phyloP scores from a whole-genome alignment of 1,140 invertebrate species.

The Listronotus bonariensis region DNA sequence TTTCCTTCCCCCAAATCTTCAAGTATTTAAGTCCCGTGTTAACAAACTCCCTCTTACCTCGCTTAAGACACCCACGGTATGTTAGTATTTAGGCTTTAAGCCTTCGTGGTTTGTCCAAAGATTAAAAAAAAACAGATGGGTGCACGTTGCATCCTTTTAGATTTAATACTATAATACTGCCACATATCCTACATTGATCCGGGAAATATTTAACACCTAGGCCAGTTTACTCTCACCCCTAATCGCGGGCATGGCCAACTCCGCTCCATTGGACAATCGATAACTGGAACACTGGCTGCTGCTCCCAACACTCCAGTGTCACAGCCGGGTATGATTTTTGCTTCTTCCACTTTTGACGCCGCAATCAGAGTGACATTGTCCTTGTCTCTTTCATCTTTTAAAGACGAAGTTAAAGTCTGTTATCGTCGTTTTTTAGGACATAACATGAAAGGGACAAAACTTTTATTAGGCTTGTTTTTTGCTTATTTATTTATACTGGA shows the following conservation, averaged over 20 bases:
- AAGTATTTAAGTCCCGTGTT: too few species aligned
- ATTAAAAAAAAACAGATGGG: too few species aligned
- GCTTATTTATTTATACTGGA: too few species aligned
- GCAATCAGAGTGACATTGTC: slow-evolving; percentile 13
- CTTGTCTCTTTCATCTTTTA: slow-evolving; percentile 12
- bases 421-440: slow-evolving; percentile 1
- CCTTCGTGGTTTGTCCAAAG: too few species aligned
- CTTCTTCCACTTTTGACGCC: slow-evolving; percentile 9
- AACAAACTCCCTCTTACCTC: too few species aligned
- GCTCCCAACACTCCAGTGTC: too few species aligned
- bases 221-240: background rate
- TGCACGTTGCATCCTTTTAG: too few species aligned
- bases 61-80: too few species aligned
- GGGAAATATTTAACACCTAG: background rate
- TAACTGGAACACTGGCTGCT: slow-evolving; percentile 10
- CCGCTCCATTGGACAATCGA: slow-evolving; percentile 8
- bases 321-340: slow-evolving; percentile 7
- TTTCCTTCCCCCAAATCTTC: too few species aligned
- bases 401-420: background rate
- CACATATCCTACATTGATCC: background rate
- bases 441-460: background rate
- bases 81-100: too few species aligned
- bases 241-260: slow-evolving; percentile 1
- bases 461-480: too few species aligned
- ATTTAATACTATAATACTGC: too few species aligned